Conservation (phyloP, 2,113 vertebrate genomes). For the Strix uralensis region DNA sequence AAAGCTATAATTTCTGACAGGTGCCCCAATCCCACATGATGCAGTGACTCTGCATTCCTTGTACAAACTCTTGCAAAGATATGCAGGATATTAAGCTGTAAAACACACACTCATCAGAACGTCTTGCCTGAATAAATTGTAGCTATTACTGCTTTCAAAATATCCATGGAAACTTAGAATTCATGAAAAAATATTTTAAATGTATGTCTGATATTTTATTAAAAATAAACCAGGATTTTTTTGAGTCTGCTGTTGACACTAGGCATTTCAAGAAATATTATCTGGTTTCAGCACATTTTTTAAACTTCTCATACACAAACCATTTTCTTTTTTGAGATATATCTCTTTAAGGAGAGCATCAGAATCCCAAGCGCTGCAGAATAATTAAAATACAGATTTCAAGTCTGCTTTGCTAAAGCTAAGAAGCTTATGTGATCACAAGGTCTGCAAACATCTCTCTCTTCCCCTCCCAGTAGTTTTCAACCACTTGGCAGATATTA, state of each 20-base stretch:
- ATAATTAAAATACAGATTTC: conserved; percentile 58
- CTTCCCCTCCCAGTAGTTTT: conserved; percentile 1
- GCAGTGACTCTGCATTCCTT: not conserved
- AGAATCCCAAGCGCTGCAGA: conserved; percentile 3
- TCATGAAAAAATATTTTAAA: not conserved
- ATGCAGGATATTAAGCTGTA: not conserved
- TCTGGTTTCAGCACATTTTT: not conserved
- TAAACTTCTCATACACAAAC: not conserved
- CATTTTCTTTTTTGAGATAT: not conserved
- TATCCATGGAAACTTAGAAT: not conserved
- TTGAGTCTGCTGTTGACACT: not conserved
- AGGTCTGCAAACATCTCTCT: not conserved
- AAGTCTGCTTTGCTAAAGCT: conserved; percentile 39
- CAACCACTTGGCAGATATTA: not conserved
- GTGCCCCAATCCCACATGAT: not conserved
- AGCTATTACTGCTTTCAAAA: not conserved
- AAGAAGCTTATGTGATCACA: conserved; percentile 52
- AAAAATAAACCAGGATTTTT: not conserved
- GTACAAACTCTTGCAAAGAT: not conserved
- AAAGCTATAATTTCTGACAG: not conserved
- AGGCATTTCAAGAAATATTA: not conserved
- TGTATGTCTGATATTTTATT: not conserved
- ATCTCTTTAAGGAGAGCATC: not conserved
- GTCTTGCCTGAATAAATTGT: not conserved
- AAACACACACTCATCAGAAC: not conserved